These are phyloP conservation scores for Tenthredo distinguenda DNA, from an alignment of 2,888 invertebrate species.

Conservation along the genomic window DNA sequence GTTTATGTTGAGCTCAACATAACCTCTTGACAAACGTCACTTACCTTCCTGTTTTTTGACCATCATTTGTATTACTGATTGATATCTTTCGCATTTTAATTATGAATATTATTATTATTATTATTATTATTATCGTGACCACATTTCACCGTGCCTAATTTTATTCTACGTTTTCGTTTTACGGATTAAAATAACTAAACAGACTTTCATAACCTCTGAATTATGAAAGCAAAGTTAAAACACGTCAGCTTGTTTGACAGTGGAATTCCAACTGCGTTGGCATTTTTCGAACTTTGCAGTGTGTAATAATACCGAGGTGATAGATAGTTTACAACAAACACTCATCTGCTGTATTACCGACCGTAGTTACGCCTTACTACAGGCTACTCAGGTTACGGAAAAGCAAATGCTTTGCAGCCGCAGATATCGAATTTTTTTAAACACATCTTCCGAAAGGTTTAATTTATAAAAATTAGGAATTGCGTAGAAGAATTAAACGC, in stretches of 20 bases:
- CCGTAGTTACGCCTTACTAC: not conserved
- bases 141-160: constrained; percentile 40
- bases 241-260: constrained; percentile 41
- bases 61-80: constrained; percentile 62
- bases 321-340: not conserved
- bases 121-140: constrained; percentile 50
- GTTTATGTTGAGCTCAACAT: constrained; percentile 24
- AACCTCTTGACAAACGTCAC: constrained; percentile 50
- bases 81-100: constrained; percentile 70
- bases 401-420: not conserved
- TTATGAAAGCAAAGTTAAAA: not conserved
- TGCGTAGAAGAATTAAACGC: not conserved
- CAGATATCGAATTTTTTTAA: not conserved
- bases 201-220: constrained; percentile 21
- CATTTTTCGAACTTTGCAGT: not conserved
- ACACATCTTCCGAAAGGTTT: not conserved
- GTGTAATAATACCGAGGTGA: not conserved
- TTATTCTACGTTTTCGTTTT: not conserved
- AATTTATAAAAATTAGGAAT: not conserved
- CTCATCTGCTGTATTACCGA: not conserved
- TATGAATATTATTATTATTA: constrained; percentile 55
- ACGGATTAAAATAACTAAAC: not conserved
- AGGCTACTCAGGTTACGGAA: not conserved
- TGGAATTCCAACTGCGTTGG: not conserved
- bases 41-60: constrained; percentile 67